Percentiles rank a stretch among this genome's conserved stretches.
Conservation (phyloP, 2,888 invertebrate genomes). For the Monochamus alternatus region DNA sequence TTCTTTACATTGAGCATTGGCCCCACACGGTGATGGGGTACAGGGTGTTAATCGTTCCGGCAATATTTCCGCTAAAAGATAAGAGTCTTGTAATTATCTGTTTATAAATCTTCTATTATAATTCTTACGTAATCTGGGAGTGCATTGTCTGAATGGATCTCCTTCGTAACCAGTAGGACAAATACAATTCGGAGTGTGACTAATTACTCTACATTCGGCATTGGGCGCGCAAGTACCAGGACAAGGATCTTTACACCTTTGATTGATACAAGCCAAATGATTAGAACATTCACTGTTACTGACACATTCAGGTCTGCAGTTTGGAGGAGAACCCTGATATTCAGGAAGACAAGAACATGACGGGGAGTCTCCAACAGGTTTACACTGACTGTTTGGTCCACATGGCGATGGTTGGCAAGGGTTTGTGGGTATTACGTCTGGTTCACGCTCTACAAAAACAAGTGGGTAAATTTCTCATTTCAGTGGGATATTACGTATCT, state of each 20-base stretch:
- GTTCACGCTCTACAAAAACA: constrained; percentile 56
- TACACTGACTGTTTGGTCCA: constrained; percentile 85
- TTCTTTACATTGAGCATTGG: constrained; percentile 82
- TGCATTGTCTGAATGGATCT: constrained; percentile 83
- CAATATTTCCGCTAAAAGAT: constrained; percentile 76
- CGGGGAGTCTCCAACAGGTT: constrained; percentile 78
- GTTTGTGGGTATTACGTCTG: constrained; percentile 71
- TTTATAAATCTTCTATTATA: not conserved
- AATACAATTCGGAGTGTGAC: constrained; percentile 82
- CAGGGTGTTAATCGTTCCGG: constrained; percentile 76
- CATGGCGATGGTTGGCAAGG: constrained; percentile 88
- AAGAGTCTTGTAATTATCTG: constrained; percentile 61
- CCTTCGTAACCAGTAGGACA: constrained; percentile 81
- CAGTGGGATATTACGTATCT: constrained; percentile 7
- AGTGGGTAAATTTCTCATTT: too few species aligned
- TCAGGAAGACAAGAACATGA: constrained; percentile 83
- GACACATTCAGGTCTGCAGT: constrained; percentile 86
- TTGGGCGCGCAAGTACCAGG: constrained; percentile 81
- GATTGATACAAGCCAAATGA: constrained; percentile 82
- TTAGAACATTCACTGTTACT: constrained; percentile 83
- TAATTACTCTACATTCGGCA: constrained; percentile 83
- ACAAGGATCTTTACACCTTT: constrained; percentile 85
- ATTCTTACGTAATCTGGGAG: constrained; percentile 57
- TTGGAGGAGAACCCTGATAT: constrained; percentile 81
- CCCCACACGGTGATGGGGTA: constrained; percentile 84